Conservation (phyloP, 2,888 invertebrate species). For the Herminia tarsipennalis region DNA sequence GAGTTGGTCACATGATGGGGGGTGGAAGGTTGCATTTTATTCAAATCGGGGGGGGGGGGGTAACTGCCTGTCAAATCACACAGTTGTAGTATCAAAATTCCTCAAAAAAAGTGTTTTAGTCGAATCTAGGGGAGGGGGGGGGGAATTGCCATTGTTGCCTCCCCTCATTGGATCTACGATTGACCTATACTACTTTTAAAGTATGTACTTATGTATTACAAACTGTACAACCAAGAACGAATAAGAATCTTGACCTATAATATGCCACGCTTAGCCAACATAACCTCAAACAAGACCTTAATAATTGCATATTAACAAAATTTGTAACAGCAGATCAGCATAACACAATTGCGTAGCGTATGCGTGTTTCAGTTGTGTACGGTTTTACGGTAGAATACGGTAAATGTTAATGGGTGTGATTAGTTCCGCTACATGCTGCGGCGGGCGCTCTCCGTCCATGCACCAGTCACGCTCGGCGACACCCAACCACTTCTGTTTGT, state of each 20-base stretch:
- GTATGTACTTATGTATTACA: background rate
- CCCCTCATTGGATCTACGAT: too few relatives aligned
- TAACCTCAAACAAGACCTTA: slow-evolving; percentile 16
- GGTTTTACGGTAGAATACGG: slow-evolving; percentile 68
- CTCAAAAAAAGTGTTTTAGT: too few relatives aligned
- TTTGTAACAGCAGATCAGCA: slow-evolving; percentile 46
- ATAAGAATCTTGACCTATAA: slow-evolving; percentile 9
- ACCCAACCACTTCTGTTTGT: slow-evolving; percentile 50
- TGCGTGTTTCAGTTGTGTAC: slow-evolving; percentile 53
- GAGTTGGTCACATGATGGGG: too few relatives aligned
- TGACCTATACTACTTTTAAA: too few relatives aligned
- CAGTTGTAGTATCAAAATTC: too few relatives aligned
- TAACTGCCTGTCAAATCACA: too few relatives aligned
- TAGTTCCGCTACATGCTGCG: slow-evolving; percentile 78
- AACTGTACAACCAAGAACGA: background rate
- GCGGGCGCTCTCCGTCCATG: slow-evolving; percentile 40
- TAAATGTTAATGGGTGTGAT: slow-evolving; percentile 71
- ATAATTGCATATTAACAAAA: slow-evolving; percentile 23
- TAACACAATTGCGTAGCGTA: slow-evolving; percentile 48
- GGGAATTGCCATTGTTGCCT: too few relatives aligned
- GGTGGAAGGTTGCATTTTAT: too few relatives aligned
- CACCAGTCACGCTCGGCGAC: slow-evolving; percentile 61
- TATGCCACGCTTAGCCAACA: background rate
- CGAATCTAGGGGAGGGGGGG: too few relatives aligned
- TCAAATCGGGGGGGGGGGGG: too few relatives aligned